Base-by-base conservation (phyloP, 2,797 vertebrate species). In the Rhynchonycteris naso region DNA sequence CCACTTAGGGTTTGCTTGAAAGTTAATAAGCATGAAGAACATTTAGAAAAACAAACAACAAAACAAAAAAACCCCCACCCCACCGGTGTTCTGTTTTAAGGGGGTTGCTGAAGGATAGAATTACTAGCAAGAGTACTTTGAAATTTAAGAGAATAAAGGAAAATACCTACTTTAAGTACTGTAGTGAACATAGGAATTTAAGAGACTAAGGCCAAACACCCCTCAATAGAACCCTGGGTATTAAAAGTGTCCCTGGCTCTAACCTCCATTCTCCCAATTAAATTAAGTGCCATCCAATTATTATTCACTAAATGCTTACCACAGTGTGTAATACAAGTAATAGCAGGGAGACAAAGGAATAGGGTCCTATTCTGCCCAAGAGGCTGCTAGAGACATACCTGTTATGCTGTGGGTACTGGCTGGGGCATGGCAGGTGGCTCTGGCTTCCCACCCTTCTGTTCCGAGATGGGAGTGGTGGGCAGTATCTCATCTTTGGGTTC, bases 381-480 rank as follows among this genome's bases (percentile, higher is more conserved):
- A 66, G 21, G 15, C 22, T 28, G 7, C 72, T 56, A 5, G 4
- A 79, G 21, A 96, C 98, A 84, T 74, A 99, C 98, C 98, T 81
- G 82, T 98, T 97, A 99, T 0, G 98, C 98, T 38, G 98, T 99
- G 92, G 98, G 98, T 28, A 99, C 99, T 0, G 99, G 99, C 97
- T 99, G 99, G 63, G 99, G 99, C 99, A 99, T 99, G 94, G 98
- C 99, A 1, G 99, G 99, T 2, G 98, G 99, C 72, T 99, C 99
- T 50, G 99, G 99, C 97, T 99, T 99, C 97, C 99, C 98, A 52
- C 99, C 99, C 97, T 99, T 99, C 99, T 99, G 99, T 98, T 99
- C 99, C 5, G 99, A 99, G 59, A 99, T 99, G 30, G 99, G 99
- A 1, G 99, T 99, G 97, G 99, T 99, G 92, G 99, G 99, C 95